Base-by-base conservation (phyloP, 2,888 invertebrate species). In the Hoplodrina ambigua region DNA sequence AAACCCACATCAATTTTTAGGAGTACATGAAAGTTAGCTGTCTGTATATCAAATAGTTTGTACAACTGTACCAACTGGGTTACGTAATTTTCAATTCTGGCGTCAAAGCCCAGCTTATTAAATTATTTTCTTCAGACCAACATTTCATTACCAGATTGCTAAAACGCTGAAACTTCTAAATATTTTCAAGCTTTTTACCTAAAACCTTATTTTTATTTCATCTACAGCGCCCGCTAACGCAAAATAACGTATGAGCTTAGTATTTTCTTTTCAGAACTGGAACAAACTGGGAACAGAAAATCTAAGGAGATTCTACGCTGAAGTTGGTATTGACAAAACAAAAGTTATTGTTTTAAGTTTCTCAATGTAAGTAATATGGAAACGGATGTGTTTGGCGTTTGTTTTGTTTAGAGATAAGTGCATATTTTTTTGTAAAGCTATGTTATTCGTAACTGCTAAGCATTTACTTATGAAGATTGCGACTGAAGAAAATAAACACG, bases 321-420 rank as follows among this genome's bases (percentile, higher is more conserved):
- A 87, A 88, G 83, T 87, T 86, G 85, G 81, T 90, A 89, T 87
- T 88, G 89, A 88, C 88, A 88, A 89, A 86, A 88, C 87, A 86
- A 84, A 86, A 89, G 75, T 85, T 86, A 74, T 82, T 84, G 79
- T 86, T 86, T 87, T 83, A 83, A 84, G 73, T 83, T 80, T 78
- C 77, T 55, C 76, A 56, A 60, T 69, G 78, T 73, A 58, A 74
- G 68, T 72, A 73, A 76, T 75, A 53, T 66, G 63, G 60, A 53
- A 37, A 69, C 37, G 44, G 19, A 71, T 61, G 71, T 69, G 13
- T 52, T 30, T 20, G 30, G 33, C 25, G 20, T 62, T 58, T 59
- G 61, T 77, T 61, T 66, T 77, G 44, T 19, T 60, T 49, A 20
- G 2, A 33, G 3, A 25, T 56, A 44, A 37, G 17, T 25, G 25